Percentiles rank a stretch among this genome's conserved stretches.
These are phyloP conservation scores for Elaphurus davidianus DNA, from an alignment of 2,113 vertebrate species.

Conservation along the genomic window DNA sequence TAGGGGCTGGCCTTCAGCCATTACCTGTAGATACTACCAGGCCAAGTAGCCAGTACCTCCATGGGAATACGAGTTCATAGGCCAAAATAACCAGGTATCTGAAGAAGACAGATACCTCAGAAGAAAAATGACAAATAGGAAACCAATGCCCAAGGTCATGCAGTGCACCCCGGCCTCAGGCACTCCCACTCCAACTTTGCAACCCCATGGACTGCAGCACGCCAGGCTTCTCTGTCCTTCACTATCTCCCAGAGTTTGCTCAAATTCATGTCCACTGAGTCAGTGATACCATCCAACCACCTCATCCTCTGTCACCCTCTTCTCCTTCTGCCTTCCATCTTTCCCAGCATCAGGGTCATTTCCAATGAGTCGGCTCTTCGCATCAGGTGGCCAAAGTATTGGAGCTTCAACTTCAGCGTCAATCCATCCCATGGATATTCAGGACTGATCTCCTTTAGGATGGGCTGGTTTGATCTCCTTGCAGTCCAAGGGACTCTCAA, in stretches of 20 bases:
- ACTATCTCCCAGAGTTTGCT: background rate
- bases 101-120: background rate
- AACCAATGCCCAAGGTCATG: background rate
- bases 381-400: background rate
- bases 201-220: background rate
- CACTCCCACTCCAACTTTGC: background rate
- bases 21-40: background rate
- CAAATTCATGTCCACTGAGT: background rate
- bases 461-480: background rate
- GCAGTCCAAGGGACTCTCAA: background rate
- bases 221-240: background rate
- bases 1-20: slow-evolving; percentile 4
- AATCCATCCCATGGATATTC: background rate
- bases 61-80: background rate
- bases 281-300: background rate
- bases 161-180: background rate
- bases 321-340: background rate
- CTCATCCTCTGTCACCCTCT: background rate
- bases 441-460: background rate
- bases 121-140: background rate
- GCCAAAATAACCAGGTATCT: background rate
- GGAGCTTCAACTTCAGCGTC: background rate
- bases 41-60: background rate
- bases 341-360: background rate
- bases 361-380: background rate